A percentile compares a stretch with the other conserved stretches of the same genome.
These are phyloP conservation scores for Eutrigla gurnardus DNA, from an alignment of 2,797 vertebrate genomes.

Conservation along the genomic window DNA sequence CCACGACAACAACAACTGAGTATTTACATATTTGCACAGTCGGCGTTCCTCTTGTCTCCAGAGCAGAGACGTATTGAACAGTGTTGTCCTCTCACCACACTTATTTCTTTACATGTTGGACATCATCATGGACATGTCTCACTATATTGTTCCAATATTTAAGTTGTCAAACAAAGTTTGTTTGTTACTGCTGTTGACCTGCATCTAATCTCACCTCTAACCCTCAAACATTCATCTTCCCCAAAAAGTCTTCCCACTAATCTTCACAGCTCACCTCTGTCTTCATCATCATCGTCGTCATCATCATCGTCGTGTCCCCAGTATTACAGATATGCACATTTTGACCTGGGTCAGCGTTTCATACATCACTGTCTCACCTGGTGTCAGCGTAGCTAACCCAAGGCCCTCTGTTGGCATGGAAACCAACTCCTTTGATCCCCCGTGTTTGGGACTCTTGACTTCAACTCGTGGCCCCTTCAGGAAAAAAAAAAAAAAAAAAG, in stretches of 20 bases:
- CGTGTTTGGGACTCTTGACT: slow-evolving; percentile 26
- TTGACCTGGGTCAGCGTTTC: slow-evolving; percentile 41
- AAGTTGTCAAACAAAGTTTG: no score
- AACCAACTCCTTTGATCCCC: slow-evolving; percentile 53
- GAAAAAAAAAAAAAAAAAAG: slow-evolving; percentile 8
- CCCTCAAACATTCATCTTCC: slow-evolving; percentile 11
- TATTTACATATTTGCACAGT: no score
- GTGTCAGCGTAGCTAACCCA: slow-evolving; percentile 45
- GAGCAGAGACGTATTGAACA: no score
- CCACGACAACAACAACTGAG: no score
- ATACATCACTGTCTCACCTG: slow-evolving; percentile 66
- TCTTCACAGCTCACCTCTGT: background rate
- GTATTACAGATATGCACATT: background rate
- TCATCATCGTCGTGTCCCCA: background rate
- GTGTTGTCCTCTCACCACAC: no score
- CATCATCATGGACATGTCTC: no score
- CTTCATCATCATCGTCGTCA: background rate
- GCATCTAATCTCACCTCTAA: slow-evolving; percentile 2
- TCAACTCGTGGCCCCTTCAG: slow-evolving; percentile 17
- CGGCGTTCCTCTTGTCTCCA: no score
- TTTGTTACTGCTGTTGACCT: background rate
- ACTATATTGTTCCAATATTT: no score
- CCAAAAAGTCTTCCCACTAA: background rate
- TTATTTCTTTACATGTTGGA: no score
- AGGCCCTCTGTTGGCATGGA: slow-evolving; percentile 32